Conservation (phyloP, 2,797 vertebrate species). For the Callimico goeldii region DNA sequence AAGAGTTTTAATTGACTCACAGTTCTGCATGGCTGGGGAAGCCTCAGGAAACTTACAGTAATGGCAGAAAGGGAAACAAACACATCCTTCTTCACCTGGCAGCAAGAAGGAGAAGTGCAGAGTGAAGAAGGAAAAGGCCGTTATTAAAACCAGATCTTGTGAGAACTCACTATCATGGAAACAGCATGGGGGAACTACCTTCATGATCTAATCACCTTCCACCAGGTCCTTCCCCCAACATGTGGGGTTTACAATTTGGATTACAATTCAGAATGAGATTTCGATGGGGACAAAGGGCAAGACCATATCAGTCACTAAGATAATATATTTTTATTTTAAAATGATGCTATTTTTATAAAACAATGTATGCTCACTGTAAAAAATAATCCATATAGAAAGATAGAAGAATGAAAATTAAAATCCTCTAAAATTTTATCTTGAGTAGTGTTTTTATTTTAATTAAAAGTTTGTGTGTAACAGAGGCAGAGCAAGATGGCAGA, state of each 20-base stretch:
- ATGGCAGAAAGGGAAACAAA: not conserved
- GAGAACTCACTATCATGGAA: not conserved
- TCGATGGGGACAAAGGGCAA: not conserved
- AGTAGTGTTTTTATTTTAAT: not conserved
- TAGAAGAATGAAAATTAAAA: not conserved
- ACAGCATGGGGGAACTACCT: not conserved
- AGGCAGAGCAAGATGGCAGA: not conserved
- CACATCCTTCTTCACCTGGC: not conserved
- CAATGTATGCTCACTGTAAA: not conserved
- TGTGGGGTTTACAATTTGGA: not conserved
- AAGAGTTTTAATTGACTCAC: not conserved
- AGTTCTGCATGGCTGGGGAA: not conserved
- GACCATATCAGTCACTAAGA: not conserved
- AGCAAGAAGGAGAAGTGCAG: not conserved
- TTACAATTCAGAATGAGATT: not conserved
- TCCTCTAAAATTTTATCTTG: not conserved
- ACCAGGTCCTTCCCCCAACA: not conserved
- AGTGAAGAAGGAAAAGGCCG: not conserved
- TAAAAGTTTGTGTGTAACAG: not conserved
- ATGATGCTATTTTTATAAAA: not conserved
- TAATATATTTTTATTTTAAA: not conserved
- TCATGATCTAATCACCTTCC: not conserved
- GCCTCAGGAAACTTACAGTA: no score
- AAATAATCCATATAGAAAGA: not conserved
- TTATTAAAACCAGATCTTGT: not conserved